A percentile compares a stretch with the other conserved stretches of the same genome.
Conservation (phyloP, 2,888 invertebrate species). For the Sminthurinus aureus region DNA sequence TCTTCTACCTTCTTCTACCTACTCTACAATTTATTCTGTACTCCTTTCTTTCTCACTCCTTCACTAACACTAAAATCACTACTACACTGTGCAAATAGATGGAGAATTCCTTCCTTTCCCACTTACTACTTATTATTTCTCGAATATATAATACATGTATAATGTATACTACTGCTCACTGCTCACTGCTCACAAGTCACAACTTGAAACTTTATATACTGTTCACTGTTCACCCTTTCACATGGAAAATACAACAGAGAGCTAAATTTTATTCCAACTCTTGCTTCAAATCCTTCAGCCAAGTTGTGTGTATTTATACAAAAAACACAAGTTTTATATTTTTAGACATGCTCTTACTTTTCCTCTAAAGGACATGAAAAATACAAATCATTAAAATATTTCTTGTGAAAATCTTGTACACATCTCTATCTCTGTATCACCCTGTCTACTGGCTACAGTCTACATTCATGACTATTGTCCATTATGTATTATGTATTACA, state of each 20-base stretch:
- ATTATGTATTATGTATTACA: too few relatives aligned
- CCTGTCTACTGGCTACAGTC: too few relatives aligned
- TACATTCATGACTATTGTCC: too few relatives aligned
- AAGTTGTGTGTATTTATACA: too few relatives aligned
- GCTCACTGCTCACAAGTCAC: too few relatives aligned
- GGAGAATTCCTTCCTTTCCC: conserved; percentile 21
- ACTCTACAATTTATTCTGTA: background rate
- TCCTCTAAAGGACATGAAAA: background rate
- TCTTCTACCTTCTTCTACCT: background rate
- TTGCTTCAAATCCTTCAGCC: background rate
- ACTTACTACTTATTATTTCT: background rate
- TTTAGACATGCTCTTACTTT: conserved; percentile 5
- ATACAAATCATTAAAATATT: conserved; percentile 22
- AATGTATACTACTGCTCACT: too few relatives aligned
- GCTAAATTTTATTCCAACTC: conserved; percentile 2
- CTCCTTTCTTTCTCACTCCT: background rate
- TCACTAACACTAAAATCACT: too few relatives aligned
- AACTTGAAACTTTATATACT: too few relatives aligned
- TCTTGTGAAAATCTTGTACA: background rate
- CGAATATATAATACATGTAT: background rate
- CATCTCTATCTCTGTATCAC: background rate
- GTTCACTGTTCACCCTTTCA: conserved; percentile 3
- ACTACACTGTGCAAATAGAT: conserved; percentile 34
- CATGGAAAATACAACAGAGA: background rate
- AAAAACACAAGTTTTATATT: too few relatives aligned